Evolutionary conservation across 2,888 invertebrate genomes (phyloP).

Genomic region (Sesia bembeciformis): DNA sequence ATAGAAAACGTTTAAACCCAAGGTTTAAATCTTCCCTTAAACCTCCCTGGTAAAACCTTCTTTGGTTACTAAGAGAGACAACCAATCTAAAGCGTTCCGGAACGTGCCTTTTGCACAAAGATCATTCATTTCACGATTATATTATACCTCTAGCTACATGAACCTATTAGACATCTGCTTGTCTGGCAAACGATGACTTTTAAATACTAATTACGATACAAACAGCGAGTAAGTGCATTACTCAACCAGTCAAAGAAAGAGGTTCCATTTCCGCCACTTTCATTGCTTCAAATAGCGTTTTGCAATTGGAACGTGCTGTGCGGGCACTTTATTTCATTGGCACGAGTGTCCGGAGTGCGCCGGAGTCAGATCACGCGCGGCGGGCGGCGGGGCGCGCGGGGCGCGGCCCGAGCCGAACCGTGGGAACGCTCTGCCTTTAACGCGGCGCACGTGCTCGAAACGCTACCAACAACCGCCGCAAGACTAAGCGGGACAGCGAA

Average conservation of each 20-base stretch:
- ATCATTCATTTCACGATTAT: too few species aligned
- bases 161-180: too few species aligned
- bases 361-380: constrained; percentile 48
- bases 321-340: constrained; percentile 66
- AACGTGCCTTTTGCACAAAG: too few species aligned
- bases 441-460: constrained; percentile 71
- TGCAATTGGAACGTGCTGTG: constrained; percentile 67
- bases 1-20: too few species aligned
- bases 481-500: constrained; percentile 38
- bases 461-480: constrained; percentile 43
- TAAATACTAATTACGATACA: too few species aligned
- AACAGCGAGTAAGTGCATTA: too few species aligned
- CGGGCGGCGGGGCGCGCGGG: constrained; percentile 16
- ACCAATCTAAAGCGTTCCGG: too few species aligned
- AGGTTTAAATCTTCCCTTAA: too few species aligned
- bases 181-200: too few species aligned
- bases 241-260: constrained; percentile 12
- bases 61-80: too few species aligned
- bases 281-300: constrained; percentile 52
- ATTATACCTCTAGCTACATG: too few species aligned
- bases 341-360: constrained; percentile 49
- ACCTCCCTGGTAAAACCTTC: too few species aligned
- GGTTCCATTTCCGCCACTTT: constrained; percentile 50
- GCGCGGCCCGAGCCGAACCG: constrained; percentile 49
- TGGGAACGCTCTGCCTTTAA: constrained; percentile 74